phyloP scores from a whole-genome alignment of 2,113 vertebrate genomes.

The Peromyscus polionotus region DNA sequence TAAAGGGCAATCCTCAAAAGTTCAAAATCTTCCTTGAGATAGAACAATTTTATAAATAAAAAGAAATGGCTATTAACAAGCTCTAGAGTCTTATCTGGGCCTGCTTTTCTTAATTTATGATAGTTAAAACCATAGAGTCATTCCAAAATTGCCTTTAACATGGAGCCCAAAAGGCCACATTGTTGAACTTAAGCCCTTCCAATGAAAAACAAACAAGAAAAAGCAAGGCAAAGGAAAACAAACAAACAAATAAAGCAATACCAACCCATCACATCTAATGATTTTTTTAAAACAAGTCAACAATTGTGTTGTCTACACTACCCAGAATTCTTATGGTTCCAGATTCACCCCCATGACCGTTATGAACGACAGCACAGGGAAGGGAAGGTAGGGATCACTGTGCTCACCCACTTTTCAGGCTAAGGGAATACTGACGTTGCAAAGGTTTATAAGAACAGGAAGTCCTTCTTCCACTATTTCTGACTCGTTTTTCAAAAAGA shows the following conservation, averaged over 20 bases:
- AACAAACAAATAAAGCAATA: not conserved
- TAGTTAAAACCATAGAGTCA: slow-evolving; percentile 25
- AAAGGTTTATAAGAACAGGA: slow-evolving; percentile 61
- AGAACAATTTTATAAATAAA: slow-evolving; percentile 75
- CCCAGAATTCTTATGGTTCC: not conserved
- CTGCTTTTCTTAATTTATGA: slow-evolving; percentile 51
- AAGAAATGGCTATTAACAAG: slow-evolving; percentile 53
- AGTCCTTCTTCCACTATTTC: not conserved
- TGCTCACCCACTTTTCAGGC: slow-evolving; percentile 34
- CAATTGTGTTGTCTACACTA: not conserved
- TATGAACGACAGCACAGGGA: not conserved
- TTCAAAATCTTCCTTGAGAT: slow-evolving; percentile 85
- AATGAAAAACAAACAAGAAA: not conserved
- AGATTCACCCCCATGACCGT: not conserved
- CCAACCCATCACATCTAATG: not conserved
- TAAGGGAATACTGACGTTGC: not conserved
- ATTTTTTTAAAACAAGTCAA: slow-evolving; percentile 19
- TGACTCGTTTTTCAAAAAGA: slow-evolving; percentile 56
- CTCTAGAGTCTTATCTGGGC: slow-evolving; percentile 53
- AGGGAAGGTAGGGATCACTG: not conserved
- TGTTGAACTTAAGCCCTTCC: not conserved
- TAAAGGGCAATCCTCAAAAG: slow-evolving; percentile 82
- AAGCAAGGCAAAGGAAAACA: not conserved
- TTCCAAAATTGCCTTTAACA: slow-evolving; percentile 9
- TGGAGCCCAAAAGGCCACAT: not conserved